Percentiles rank a stretch among this genome's conserved stretches.
These are phyloP conservation scores for Dermochelys coriacea DNA, from an alignment of 2,797 vertebrate species.

Conservation along the genomic window DNA sequence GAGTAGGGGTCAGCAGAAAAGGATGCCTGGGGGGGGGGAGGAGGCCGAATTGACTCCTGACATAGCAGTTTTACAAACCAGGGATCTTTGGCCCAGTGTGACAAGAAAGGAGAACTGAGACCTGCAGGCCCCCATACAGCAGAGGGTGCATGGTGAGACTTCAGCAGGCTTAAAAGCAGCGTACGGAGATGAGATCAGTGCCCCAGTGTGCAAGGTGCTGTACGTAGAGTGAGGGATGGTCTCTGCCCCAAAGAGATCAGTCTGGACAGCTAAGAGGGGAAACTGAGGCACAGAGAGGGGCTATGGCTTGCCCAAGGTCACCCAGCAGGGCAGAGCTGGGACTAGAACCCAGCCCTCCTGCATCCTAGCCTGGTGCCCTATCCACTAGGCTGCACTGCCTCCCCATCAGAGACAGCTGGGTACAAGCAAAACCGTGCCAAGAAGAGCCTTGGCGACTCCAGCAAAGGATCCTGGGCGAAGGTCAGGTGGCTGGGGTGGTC, in stretches of 20 bases:
- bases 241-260: neutral
- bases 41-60: too few relatives aligned
- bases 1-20: too few relatives aligned
- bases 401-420: neutral
- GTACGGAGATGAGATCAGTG: neutral
- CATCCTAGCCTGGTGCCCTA: neutral
- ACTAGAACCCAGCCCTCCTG: too few relatives aligned
- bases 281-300: neutral
- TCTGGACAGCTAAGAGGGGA: neutral
- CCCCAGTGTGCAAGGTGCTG: neutral
- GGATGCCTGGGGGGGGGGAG: too few relatives aligned
- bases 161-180: neutral
- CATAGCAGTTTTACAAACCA: neutral
- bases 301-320: too few relatives aligned
- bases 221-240: neutral
- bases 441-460: neutral
- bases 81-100: neutral
- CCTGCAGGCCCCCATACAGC: too few relatives aligned
- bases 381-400: neutral
- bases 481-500: too few relatives aligned
- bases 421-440: fast-evolving
- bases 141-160: neutral
- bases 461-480: too few relatives aligned
- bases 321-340: too few relatives aligned
- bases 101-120: neutral